Evolutionary conservation across 2,888 invertebrate genomes (phyloP).

Genomic region (Cantharis nigra): DNA sequence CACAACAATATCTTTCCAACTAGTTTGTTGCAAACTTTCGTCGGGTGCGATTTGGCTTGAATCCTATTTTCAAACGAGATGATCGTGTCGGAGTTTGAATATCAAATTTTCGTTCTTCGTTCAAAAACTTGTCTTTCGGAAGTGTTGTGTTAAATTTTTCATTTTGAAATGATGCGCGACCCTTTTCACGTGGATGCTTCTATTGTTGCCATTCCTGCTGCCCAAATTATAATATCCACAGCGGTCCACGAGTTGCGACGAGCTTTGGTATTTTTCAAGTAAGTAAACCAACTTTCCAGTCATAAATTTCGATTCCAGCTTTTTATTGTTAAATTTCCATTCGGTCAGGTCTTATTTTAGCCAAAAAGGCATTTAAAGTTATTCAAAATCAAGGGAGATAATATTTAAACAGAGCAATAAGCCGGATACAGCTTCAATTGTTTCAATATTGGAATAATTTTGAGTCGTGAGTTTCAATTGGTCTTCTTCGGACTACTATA

Average conservation of each 20-base stretch:
- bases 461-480: no score
- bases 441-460: no score
- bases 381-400: no score
- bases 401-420: no score
- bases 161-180: slow-evolving; percentile 37
- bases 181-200: slow-evolving; percentile 48
- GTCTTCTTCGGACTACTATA: no score
- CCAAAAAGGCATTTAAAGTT: no score
- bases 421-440: no score
- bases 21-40: slow-evolving; percentile 20
- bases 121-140: not conserved
- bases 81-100: not conserved
- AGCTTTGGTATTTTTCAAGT: slow-evolving; percentile 59
- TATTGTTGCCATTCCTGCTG: slow-evolving; percentile 55
- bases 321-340: no score
- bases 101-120: not conserved
- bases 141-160: not conserved
- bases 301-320: no score
- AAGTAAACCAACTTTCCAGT: slow-evolving; percentile 41
- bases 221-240: slow-evolving; percentile 58
- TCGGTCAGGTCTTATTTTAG: no score
- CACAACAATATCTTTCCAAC: slow-evolving; percentile 9
- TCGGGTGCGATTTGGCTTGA: not conserved
- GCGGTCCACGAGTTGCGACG: slow-evolving; percentile 58
- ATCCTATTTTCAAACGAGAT: not conserved